Evolutionary conservation across 2,888 invertebrate species (phyloP), one percentile per base, ranked within the genome.

Genomic region (Pyrrhia umbra): DNA sequence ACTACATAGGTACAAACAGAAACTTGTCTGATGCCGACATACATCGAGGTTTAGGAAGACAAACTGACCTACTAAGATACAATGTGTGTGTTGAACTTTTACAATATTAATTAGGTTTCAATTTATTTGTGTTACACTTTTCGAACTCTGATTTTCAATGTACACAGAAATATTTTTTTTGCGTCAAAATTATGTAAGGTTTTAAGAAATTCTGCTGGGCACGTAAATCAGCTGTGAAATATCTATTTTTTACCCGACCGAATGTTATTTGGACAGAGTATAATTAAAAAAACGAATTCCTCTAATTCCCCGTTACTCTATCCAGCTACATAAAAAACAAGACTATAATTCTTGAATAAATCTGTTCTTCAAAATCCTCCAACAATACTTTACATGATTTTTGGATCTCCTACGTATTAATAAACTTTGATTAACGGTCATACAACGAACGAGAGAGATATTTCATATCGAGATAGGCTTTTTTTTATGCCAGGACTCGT

Each of bases 341-440:
- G 30, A 9, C 30, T 27, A 0, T 10, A 2, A 3, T n/a, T 20
- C 43, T 21, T 27, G n/a, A 49, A 45, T 39, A 49, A 68, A 66
- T 50, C 37, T 50, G 30, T 61, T n/a, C 10, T 13, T 18, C 18
- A 30, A 59, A 57, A 68, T 57, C n/a, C 18, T 34, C 37, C 57
- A 37, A 59, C 37, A 49, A 67, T 27, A 27, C 23, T 69, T 39
- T 50, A 51, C 45, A 70, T 61, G 25, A 40, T 70, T 34, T 30
- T 8, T n/a, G 34, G 34, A n/a, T 34, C n/a, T 21, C 30, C 13
- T 18, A 16, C 15, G 34, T 43, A 68, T 23, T 49, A 49, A 45
- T 50, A 61, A 69, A 69, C 50, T 69, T 69, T 51, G 61, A 50
- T 43, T 10, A 51, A 30, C 30, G 16, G 46, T n/a, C n/a, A 30